Evolutionary conservation across 1,140 invertebrate genomes (phyloP), one percentile per base, ranked within the genome.

Genomic region (Pseudoatta argentina): DNA sequence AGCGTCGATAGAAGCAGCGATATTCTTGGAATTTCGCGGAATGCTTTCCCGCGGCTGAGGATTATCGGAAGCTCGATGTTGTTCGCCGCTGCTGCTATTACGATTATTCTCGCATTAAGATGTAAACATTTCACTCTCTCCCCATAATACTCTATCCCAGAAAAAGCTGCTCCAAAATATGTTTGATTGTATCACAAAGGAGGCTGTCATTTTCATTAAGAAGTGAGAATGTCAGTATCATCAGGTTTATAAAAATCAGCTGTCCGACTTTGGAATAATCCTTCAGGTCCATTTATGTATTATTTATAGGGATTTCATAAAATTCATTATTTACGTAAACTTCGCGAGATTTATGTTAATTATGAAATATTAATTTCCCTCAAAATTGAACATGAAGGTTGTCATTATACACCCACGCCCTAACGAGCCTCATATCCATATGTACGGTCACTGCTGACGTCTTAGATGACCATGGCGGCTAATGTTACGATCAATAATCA

Each of bases 21-120:
- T 44, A 83, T 83, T 75, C 79, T 83, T 75, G 69, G 69, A 73
- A 83, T 83, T 75, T 83, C 67, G 39, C 27, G 69, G 55, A 61
- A 83, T 61, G 44, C 39, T n/a, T 57, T 57, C 16, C n/a, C 55
- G 39, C 30, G 24, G 34, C 24, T n/a, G 66, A 24, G 39, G 51
- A 81, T 71, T 59, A 81, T 59, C 67, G 24, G 12, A 48, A 72
- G 24, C 67, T 71, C 44, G 51, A 59, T 79, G 61, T 72, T 61
- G 14, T 30, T 30, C 21, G 39, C 34, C n/a, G 77, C n/a, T 10
- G 59, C 21, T 30, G 21, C 55, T 73, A 73, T 82, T 67, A 79
- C 67, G 18, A 16, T 21, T 18, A 16, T 21, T 18, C 30, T 0
- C 53, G 39, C 79, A 39, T 82, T 83, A 83, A 73, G 69, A 73